Percentiles rank a stretch among this genome's conserved stretches.
These are phyloP conservation scores for Sminthurinus signatus DNA, from an alignment of 1,140 invertebrate species.

Conservation along the genomic window DNA sequence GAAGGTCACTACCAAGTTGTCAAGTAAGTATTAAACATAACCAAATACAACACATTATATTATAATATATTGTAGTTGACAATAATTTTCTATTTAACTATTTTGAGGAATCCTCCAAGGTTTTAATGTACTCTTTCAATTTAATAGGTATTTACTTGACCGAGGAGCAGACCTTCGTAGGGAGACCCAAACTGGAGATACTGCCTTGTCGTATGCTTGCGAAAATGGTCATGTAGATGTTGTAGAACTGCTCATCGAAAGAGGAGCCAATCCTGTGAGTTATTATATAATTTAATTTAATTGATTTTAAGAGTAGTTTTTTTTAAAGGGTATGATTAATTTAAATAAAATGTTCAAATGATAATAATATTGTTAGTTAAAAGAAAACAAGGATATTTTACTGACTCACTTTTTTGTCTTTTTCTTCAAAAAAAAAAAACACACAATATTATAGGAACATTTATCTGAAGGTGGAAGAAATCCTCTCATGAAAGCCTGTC, in stretches of 20 bases:
- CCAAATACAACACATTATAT: no score
- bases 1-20: constrained; percentile 62
- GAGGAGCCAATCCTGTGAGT: constrained; percentile 76
- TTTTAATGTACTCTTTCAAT: constrained; percentile 13
- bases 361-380: no score
- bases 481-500: constrained; percentile 97
- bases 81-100: no score
- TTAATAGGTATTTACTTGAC: constrained; percentile 63
- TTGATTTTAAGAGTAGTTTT: no score
- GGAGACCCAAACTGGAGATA: constrained; percentile 89
- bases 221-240: constrained; percentile 95
- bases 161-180: constrained; percentile 84
- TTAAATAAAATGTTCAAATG: no score
- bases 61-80: no score
- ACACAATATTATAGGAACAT: constrained; percentile 75
- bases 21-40: constrained; percentile 50
- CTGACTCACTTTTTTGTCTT: no score
- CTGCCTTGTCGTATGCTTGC: constrained; percentile 94
- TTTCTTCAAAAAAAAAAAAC: no score
- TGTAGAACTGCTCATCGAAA: constrained; percentile 75
- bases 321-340: constrained; percentile 21
- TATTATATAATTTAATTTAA: constrained; percentile 2
- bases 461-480: constrained; percentile 90
- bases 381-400: no score
- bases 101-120: no score